These are phyloP conservation scores for Syngnathus floridae DNA, from an alignment of 2,113 vertebrate species.

Conservation along the genomic window DNA sequence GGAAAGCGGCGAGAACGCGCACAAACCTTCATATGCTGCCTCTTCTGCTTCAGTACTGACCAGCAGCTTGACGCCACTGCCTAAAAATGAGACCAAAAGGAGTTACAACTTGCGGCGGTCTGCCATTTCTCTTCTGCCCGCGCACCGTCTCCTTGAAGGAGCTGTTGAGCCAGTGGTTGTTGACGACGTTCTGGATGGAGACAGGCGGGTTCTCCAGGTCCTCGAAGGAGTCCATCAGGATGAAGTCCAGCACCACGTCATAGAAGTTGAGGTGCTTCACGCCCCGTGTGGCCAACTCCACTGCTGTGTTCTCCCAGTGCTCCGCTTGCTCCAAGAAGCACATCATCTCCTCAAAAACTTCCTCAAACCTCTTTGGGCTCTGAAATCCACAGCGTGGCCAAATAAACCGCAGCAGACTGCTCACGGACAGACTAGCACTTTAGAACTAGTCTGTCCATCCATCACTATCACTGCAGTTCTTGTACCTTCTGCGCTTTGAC, in stretches of 20 bases:
- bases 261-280: conserved; percentile 95
- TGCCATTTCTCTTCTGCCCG: conserved; percentile 40
- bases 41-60: conserved; percentile 94
- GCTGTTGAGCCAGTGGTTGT: conserved; percentile 93
- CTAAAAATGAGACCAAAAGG: conserved; percentile 54
- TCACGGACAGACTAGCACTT: too few species aligned
- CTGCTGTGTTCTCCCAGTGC: conserved; percentile 87
- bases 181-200: conserved; percentile 92
- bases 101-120: background rate
- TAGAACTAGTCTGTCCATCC: too few species aligned
- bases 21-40: conserved; percentile 86
- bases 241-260: conserved; percentile 94
- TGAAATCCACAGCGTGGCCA: conserved; percentile 45
- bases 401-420: background rate
- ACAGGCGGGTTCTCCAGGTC: conserved; percentile 95
- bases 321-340: conserved; percentile 84
- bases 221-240: conserved; percentile 98
- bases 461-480: conserved; percentile 25
- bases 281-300: conserved; percentile 86
- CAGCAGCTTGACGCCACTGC: conserved; percentile 96
- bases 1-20: background rate
- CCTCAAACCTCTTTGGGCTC: conserved; percentile 94
- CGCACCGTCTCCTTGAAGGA: conserved; percentile 96
- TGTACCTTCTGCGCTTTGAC: conserved; percentile 92
- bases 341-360: conserved; percentile 94